A percentile compares a stretch with the other conserved stretches of the same genome.
Conservation (phyloP, 2,113 vertebrate species). For the Ochotona princeps region DNA sequence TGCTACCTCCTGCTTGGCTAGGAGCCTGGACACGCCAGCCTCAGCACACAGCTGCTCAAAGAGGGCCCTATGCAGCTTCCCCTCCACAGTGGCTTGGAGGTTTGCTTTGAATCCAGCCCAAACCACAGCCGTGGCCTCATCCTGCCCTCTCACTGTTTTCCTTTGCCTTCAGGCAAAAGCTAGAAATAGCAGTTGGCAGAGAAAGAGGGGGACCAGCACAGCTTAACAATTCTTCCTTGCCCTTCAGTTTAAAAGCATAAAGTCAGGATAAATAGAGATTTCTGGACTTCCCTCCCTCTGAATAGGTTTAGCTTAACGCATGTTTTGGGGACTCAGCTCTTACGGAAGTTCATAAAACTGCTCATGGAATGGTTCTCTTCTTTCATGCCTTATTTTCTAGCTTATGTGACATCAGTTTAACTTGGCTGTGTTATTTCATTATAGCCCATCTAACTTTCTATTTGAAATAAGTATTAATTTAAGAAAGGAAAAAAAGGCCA, state of each 20-base stretch:
- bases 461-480: not conserved
- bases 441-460: not conserved
- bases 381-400: accelerated
- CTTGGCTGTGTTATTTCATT: not conserved
- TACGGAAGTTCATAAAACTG: no score
- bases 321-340: not conserved
- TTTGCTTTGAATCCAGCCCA: conserved; percentile 41
- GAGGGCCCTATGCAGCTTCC: not conserved
- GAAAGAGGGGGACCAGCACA: not conserved
- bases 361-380: not conserved
- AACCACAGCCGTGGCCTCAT: not conserved
- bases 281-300: not conserved
- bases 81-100: accelerated
- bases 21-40: not conserved
- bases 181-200: conserved; percentile 56
- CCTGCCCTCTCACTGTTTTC: not conserved
- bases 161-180: not conserved
- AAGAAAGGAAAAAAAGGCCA: no score
- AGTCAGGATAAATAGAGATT: not conserved
- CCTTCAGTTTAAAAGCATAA: not conserved
- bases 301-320: not conserved
- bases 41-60: not conserved
- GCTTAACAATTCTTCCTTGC: not conserved
- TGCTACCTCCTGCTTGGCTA: not conserved
- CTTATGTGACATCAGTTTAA: not conserved